phyloP scores from a whole-genome alignment of 2,113 vertebrate species.

The Mustela lutreola region DNA sequence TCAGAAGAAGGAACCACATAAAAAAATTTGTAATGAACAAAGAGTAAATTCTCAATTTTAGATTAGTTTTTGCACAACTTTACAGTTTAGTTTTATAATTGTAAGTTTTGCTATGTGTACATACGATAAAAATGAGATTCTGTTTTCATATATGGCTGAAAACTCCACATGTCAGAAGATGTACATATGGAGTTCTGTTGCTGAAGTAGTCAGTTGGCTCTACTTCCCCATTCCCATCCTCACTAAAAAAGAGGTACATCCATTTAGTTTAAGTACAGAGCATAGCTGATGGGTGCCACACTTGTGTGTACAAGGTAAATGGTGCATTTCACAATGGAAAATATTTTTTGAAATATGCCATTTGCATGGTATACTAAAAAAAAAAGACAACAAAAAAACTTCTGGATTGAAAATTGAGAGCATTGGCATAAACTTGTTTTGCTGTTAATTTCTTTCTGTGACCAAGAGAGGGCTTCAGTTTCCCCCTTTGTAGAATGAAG shows the following conservation, averaged over 20 bases:
- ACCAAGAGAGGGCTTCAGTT: conserved; percentile 12
- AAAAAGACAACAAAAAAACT: conserved; percentile 39
- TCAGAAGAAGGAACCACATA: conserved; percentile 54
- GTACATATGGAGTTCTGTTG: neutral
- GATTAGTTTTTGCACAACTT: conserved; percentile 61
- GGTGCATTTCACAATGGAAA: conserved; percentile 36
- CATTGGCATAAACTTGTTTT: conserved; percentile 49
- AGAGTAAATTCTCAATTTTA: conserved; percentile 59
- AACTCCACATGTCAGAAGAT: neutral
- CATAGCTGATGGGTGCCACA: neutral
- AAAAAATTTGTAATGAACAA: conserved; percentile 68
- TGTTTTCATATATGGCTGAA: conserved; percentile 14
- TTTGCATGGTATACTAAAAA: neutral
- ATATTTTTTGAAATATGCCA: neutral
- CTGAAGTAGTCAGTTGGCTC: conserved; percentile 2
- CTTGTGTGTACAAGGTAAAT: neutral
- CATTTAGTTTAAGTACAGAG: conserved; percentile 16
- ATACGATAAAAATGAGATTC: conserved; percentile 52
- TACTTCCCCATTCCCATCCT: neutral
- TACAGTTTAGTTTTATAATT: conserved; percentile 36
- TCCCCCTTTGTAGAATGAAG: conserved; percentile 55
- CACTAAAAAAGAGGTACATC: neutral
- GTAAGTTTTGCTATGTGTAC: conserved; percentile 43
- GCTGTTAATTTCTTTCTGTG: neutral
- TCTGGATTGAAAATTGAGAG: conserved; percentile 56